Percentiles rank a stretch among this genome's conserved stretches.
These are phyloP conservation scores for Nephrotoma guestfalica DNA, from an alignment of 2,888 invertebrate genomes.

Conservation along the genomic window DNA sequence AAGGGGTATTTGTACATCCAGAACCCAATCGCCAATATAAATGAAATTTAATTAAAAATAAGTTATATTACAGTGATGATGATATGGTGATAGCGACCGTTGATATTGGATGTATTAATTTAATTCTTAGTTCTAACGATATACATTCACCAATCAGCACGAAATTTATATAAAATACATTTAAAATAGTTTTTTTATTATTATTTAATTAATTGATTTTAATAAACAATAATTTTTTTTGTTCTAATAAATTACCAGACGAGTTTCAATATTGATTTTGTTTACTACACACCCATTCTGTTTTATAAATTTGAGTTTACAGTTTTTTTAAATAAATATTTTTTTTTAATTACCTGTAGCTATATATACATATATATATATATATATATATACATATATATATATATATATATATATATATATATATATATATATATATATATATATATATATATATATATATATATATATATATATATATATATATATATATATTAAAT, in stretches of 20 bases:
- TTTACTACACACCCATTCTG: neutral
- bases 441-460: too few relatives aligned
- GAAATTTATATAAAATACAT: neutral
- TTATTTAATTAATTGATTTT: neutral
- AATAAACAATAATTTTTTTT: neutral
- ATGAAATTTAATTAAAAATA: slow-evolving; percentile 22
- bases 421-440: too few relatives aligned
- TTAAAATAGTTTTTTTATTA: neutral
- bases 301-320: neutral
- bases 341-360: neutral
- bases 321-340: neutral
- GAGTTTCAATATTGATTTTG: neutral
- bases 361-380: neutral
- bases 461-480: too few relatives aligned
- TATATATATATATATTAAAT: too few relatives aligned
- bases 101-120: slow-evolving; percentile 1
- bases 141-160: slow-evolving; percentile 3
- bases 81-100: neutral
- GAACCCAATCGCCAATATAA: slow-evolving; percentile 46
- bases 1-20: slow-evolving; percentile 73
- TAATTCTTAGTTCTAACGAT: slow-evolving; percentile 1
- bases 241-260: neutral
- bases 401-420: too few relatives aligned
- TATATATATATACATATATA: too few relatives aligned
- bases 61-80: neutral